phyloP scores from a whole-genome alignment of 2,797 vertebrate genomes.

The Champsocephalus gunnari region DNA sequence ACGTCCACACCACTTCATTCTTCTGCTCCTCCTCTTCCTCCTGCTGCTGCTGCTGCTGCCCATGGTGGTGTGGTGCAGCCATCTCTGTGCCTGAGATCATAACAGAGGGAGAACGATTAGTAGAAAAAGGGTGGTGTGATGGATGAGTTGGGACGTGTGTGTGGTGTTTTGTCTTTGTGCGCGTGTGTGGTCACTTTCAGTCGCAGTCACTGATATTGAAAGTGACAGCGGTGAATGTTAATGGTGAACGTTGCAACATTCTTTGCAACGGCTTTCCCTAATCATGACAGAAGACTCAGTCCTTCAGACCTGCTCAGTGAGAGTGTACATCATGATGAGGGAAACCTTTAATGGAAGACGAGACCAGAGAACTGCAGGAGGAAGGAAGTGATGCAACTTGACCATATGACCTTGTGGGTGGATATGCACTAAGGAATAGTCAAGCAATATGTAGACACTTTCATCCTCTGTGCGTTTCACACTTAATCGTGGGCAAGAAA shows the following conservation, averaged over 20 bases:
- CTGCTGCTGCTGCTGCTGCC: slow-evolving; percentile 14
- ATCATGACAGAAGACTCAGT: not conserved
- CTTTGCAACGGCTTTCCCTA: not conserved
- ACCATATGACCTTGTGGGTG: slow-evolving; percentile 28
- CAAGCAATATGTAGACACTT: not conserved
- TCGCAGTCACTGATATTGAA: not conserved
- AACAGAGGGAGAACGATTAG: slow-evolving; percentile 19
- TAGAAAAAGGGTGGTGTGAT: slow-evolving; percentile 4
- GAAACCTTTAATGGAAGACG: slow-evolving; percentile 28
- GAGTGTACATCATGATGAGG: slow-evolving; percentile 20
- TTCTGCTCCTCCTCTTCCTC: slow-evolving; percentile 17
- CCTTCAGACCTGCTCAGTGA: slow-evolving; percentile 14
- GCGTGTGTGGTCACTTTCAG: slow-evolving; percentile 28
- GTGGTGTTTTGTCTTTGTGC: not conserved
- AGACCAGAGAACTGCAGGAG: slow-evolving; percentile 26
- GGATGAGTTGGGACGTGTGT: slow-evolving; percentile 17
- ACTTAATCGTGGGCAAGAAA: not conserved
- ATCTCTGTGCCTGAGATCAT: slow-evolving; percentile 38
- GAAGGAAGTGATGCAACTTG: slow-evolving; percentile 41
- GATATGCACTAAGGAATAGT: slow-evolving; percentile 12
- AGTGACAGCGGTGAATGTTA: slow-evolving; percentile 24
- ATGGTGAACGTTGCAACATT: slow-evolving; percentile 7
- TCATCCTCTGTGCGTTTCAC: not conserved
- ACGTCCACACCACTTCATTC: slow-evolving; percentile 57
- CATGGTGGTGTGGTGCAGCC: slow-evolving; percentile 24